Conservation (phyloP, 2,888 invertebrate genomes). For the Cheiracanthium punctorium region DNA sequence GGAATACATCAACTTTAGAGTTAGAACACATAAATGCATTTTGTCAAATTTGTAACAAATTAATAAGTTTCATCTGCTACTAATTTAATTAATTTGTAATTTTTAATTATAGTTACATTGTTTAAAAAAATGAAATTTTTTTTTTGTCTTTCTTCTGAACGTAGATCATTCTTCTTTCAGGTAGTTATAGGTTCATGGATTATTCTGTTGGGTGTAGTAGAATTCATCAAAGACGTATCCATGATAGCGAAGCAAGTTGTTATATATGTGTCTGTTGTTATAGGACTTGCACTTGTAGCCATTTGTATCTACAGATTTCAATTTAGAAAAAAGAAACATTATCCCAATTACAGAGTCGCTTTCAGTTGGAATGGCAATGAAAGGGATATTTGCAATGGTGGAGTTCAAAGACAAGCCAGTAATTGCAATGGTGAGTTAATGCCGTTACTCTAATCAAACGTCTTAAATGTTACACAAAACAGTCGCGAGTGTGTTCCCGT, state of each 20-base stretch:
- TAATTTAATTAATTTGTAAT: too few species aligned
- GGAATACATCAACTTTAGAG: too few species aligned
- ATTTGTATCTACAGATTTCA: neutral
- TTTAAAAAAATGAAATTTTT: too few species aligned
- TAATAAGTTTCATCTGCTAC: too few species aligned
- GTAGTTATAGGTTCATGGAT: neutral
- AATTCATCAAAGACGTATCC: neutral
- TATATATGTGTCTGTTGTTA: too few species aligned
- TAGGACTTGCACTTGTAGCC: neutral
- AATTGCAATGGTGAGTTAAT: constrained; percentile 24
- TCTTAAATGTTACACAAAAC: too few species aligned
- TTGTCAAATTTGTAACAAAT: too few species aligned
- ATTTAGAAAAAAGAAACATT: neutral
- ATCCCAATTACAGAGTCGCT: neutral
- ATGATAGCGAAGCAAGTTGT: neutral
- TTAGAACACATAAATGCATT: too few species aligned
- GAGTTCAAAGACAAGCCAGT: neutral
- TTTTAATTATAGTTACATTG: too few species aligned
- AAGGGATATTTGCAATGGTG: neutral
- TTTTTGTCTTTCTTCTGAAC: too few species aligned
- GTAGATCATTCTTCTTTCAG: neutral
- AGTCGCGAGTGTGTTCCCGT: too few species aligned
- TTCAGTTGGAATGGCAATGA: neutral
- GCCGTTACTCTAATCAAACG: too few species aligned
- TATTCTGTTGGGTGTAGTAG: neutral